Percentiles rank a stretch among this genome's conserved stretches.
Evolutionary conservation across 2,888 invertebrate species (phyloP).

Genomic region (Resseliella maxima): DNA sequence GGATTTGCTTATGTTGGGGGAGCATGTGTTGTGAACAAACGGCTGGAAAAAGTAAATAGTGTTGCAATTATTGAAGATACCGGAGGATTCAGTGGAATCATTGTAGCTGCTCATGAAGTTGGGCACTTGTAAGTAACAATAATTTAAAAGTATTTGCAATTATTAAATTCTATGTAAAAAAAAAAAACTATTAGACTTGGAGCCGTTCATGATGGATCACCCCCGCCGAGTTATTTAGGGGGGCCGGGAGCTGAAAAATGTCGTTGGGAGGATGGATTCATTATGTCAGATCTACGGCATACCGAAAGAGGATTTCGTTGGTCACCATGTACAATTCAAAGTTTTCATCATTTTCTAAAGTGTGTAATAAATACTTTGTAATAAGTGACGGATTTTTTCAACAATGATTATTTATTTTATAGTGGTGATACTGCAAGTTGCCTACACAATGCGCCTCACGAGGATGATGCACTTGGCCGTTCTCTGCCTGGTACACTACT

Average conservation of each 20-base stretch:
- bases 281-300: conserved; percentile 94
- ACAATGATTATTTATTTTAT: conserved; percentile 63
- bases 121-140: conserved; percentile 87
- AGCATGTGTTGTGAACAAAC: conserved; percentile 94
- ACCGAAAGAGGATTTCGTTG: conserved; percentile 95
- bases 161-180: not conserved
- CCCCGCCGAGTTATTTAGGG: conserved; percentile 92
- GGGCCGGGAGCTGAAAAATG: conserved; percentile 95
- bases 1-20: conserved; percentile 97
- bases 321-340: conserved; percentile 92
- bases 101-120: conserved; percentile 96
- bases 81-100: conserved; percentile 95
- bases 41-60: conserved; percentile 94
- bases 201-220: conserved; percentile 96
- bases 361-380: conserved; percentile 64
- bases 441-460: conserved; percentile 91
- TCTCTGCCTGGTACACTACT: conserved; percentile 89
- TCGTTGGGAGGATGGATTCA: conserved; percentile 95
- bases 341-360: conserved; percentile 96
- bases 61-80: conserved; percentile 97
- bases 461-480: conserved; percentile 89
- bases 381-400: not conserved
- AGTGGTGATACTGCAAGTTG: conserved; percentile 96
- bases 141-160: not conserved
- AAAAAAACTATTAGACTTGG: conserved; percentile 75